Evolutionary conservation across 2,113 vertebrate genomes (phyloP), one percentile per base, ranked within the genome.

Genomic region (Turnix velox): DNA sequence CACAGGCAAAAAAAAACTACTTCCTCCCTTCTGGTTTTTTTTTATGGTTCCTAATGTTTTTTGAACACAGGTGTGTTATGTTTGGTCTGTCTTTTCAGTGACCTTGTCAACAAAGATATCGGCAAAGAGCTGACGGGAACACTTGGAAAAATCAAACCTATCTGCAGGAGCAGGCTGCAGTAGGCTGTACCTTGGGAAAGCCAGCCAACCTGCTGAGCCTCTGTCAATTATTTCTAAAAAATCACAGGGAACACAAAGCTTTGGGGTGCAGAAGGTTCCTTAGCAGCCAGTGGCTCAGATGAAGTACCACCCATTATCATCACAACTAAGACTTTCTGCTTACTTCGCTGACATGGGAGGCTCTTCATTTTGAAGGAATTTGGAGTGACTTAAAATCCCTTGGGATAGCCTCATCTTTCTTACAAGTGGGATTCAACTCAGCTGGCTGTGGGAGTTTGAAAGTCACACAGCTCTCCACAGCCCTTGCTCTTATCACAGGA

Each of bases 201-300:
- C 87, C 73, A 91, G 78, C 54, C 67, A 75, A 89, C 89, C 93
- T 82, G 84, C 88, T 84, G 58, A 93, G 91, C 58, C 39, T 61
- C 84, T 94, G 95, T 76, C 94, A 95, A 85, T 94, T 91, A 87
- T 83, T 94, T 94, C 73, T 92, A 75, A 93, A 96, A 89, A 93
- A 92, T 94, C 89, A 83, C 0, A 0, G 39, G 39, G 54, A 95
- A 92, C 2, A 0, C 0, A 6, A 76, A 87, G 74, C 82, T 93
- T 89, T 1, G 1, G 35, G 75, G 39, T 48, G 25, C 59, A 69
- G 61, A 67, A 93, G 57, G 87, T 76, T 94, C 91, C 81, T 93
- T 87, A 89, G 71, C 46, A 92, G 75, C 69, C 55, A 46, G 62
- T 49, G 37, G 49, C 71, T 69, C 69, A 93, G 62, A 79, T 82